Evolutionary conservation across 2,888 invertebrate species (phyloP), one percentile per base, ranked within the genome.

Genomic region (Thyatira batis): DNA sequence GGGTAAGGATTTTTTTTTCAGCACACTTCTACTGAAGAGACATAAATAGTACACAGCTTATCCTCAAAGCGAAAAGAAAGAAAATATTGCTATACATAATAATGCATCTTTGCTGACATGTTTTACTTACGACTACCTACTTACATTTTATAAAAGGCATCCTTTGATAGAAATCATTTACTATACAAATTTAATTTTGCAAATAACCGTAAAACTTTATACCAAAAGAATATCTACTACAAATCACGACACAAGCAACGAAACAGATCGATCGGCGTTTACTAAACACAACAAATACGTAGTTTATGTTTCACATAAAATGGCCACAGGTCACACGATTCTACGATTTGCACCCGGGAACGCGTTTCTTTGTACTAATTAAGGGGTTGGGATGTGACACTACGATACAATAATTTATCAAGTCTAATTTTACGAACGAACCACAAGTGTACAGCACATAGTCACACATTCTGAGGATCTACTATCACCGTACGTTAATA

Each of bases 91-190:
- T 84, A 82, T 80, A 81, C 79, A 83, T 80, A 89, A 85, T 84
- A 82, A 89, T 84, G 83, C 83, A 78, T 83, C 65, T 64, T 73
- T 68, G 65, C 71, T 70, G 73, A 75, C 80, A 80, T 76, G 74
- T 80, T 82, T 73, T 68, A 58, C 87, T 89, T 88, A 89, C 63
- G 76, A 69, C 89, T 90, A 91, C 90, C 88, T 89, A 91, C 89
- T 89, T 89, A 90, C 81, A 85, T 72, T 75, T 82, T 85, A 85
- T 85, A 89, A 88, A 90, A 90, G 90, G 90, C 90, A 90, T 86
- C 89, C 74, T 80, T 89, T 86, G 83, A 73, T 73, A 73, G 65
- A 86, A 85, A 85, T 76, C 80, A 84, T 82, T 78, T 76, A 78
- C 79, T 78, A 77, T 81, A 80, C 71, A 67, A 78, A 80, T 76